Conservation (phyloP, 1,140 invertebrate genomes). For the Lordiphosa clarofinis region DNA sequence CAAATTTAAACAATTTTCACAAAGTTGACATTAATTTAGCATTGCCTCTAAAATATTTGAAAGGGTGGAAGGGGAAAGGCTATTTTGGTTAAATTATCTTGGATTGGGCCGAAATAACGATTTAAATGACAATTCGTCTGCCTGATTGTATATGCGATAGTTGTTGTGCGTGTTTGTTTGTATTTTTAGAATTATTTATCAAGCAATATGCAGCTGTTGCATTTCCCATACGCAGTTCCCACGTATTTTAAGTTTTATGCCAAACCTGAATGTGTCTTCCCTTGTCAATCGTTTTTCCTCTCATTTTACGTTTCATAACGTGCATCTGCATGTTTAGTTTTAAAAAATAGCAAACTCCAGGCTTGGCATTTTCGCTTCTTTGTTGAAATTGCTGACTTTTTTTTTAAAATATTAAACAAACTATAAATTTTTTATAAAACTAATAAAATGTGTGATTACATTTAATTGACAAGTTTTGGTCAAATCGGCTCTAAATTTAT, state of each 20-base stretch:
- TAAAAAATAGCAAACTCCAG: too few species aligned
- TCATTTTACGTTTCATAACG: too few species aligned
- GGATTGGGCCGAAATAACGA: too few species aligned
- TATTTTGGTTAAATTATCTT: slow-evolving; percentile 10
- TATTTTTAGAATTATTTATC: slow-evolving; percentile 59
- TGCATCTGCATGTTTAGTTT: too few species aligned
- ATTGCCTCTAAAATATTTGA: not conserved
- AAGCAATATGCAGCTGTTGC: slow-evolving; percentile 64
- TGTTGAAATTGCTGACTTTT: too few species aligned
- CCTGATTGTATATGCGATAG: slow-evolving; percentile 1
- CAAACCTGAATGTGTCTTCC: slow-evolving; percentile 45
- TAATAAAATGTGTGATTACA: too few species aligned
- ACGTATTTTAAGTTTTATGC: too few species aligned
- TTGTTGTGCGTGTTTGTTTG: slow-evolving; percentile 15
- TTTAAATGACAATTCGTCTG: slow-evolving; percentile 25
- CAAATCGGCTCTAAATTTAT: too few species aligned
- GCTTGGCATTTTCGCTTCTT: too few species aligned
- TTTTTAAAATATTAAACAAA: too few species aligned
- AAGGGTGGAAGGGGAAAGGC: not conserved
- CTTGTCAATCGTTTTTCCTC: not conserved
- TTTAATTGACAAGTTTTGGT: too few species aligned
- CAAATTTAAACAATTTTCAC: slow-evolving; percentile 25
- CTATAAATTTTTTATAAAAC: too few species aligned
- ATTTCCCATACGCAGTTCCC: slow-evolving; percentile 62
- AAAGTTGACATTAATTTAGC: slow-evolving; percentile 26